A percentile compares a stretch with the other conserved stretches of the same genome.
Conservation (phyloP, 2,888 invertebrate species). For the Brachylomia viminalis region DNA sequence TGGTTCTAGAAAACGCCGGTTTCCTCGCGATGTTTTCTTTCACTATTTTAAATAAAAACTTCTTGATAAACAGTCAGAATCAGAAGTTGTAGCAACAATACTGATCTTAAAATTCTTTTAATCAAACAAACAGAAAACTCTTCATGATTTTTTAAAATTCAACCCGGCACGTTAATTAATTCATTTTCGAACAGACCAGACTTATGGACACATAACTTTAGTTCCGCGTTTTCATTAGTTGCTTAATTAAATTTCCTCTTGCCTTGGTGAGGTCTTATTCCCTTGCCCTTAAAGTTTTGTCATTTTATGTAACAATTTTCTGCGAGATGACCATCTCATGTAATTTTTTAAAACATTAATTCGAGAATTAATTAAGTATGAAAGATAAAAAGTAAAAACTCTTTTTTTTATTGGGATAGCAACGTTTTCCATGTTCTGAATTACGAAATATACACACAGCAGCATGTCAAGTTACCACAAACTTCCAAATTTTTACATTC, state of each 20-base stretch:
- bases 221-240: constrained; percentile 61
- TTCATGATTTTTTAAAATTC: constrained; percentile 17
- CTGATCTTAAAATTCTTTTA: not conserved
- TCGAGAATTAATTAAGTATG: not conserved
- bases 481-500: too few relatives aligned
- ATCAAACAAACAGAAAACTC: too few relatives aligned
- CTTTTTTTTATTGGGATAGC: too few relatives aligned
- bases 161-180: constrained; percentile 11
- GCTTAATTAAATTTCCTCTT: constrained; percentile 60
- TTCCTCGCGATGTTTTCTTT: too few relatives aligned
- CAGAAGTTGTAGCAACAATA: not conserved
- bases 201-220: constrained; percentile 55
- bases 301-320: constrained; percentile 33
- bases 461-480: too few relatives aligned
- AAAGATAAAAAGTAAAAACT: not conserved
- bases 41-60: too few relatives aligned
- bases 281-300: constrained; percentile 40
- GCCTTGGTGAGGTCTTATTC: constrained; percentile 52
- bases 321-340: constrained; percentile 10
- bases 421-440: too few relatives aligned
- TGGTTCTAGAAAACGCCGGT: too few relatives aligned
- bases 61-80: not conserved
- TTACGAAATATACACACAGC: too few relatives aligned
- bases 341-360: constrained; percentile 8
- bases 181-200: constrained; percentile 41